Base-by-base conservation (phyloP, 1,140 invertebrate genomes). In the Drosophila parabipectinata region DNA sequence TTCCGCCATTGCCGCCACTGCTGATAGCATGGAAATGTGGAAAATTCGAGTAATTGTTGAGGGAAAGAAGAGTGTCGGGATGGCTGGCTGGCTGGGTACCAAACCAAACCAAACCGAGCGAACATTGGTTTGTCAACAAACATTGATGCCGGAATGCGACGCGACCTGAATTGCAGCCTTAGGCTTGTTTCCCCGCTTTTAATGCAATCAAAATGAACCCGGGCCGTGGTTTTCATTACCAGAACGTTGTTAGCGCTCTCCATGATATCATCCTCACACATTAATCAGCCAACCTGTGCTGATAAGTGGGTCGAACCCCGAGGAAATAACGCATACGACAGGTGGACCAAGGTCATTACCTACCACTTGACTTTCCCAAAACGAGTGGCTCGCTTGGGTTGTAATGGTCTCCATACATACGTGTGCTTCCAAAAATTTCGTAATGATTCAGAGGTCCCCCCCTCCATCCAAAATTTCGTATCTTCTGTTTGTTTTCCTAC, bases 261-360 rank as follows among this genome's bases (percentile, higher is more conserved):
- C 45, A 89, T 88, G 83, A 88, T 88, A 87, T 88, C 83, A 88
- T 73, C 57, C 41, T 7, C 41, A 18, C 53, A 30, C 41, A 69
- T 53, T 69, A 77, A 76, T 62, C 63, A 77, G 39, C 34, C 21
- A 3, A 3, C 21, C 12, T 10, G 24, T 9, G 47, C 62, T 68
- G 77, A 85, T 85, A 85, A 67, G 68, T 57, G 18, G 44, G 44
- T 47, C 44, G 44, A 24, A 47, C n/a, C 58, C 14, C 60, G 21
- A 53, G 56, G 41, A 66, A 51, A 73, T 79, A 79, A 79, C 79
- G 75, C 75, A 88, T 88, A 64, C 83, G 79, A 79, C 83, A 77
- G 83, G 83, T 88, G 79, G 79, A 83, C 79, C 83, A 88, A 88
- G 83, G 83, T 88, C 83, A 88, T 89, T 88, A 81, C 57, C 83